Conservation (phyloP, 2,888 invertebrate genomes). For the Thera obeliscata region DNA sequence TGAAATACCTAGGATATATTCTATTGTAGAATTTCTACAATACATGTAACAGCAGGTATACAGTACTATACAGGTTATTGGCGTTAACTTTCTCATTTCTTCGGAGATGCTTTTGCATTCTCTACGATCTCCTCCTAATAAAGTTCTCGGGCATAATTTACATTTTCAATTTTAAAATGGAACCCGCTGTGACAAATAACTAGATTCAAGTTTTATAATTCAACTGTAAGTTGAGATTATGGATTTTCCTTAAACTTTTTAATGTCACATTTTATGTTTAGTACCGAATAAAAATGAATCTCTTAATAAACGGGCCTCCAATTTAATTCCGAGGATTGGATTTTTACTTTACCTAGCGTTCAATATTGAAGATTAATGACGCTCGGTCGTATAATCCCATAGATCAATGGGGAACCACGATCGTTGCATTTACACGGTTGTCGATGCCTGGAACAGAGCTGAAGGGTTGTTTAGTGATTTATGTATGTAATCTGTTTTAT, state of each 20-base stretch:
- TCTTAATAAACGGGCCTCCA: not conserved
- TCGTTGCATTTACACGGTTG: constrained; percentile 28
- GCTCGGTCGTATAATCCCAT: constrained; percentile 25
- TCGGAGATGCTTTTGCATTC: not conserved
- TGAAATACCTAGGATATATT: constrained; percentile 2
- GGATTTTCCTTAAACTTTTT: not conserved
- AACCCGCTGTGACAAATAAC: not conserved
- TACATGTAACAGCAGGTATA: not conserved
- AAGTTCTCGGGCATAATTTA: not conserved
- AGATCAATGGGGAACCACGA: constrained; percentile 39
- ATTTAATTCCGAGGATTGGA: not conserved
- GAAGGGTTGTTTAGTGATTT: constrained; percentile 25
- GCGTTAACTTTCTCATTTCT: not conserved
- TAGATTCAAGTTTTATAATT: not conserved
- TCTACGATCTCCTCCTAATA: not conserved
- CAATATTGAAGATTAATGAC: not conserved
- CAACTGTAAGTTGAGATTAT: not conserved
- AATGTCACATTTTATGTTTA: not conserved
- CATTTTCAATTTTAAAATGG: not conserved
- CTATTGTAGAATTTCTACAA: not conserved
- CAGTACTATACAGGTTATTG: not conserved
- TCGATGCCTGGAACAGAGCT: constrained; percentile 17
- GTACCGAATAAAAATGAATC: not conserved
- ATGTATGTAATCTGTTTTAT: constrained; percentile 26
- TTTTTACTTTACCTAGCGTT: not conserved